Percentiles rank a stretch among this genome's conserved stretches.
phyloP scores from a whole-genome alignment of 2,888 invertebrate species.

The Cephus spinipes region DNA sequence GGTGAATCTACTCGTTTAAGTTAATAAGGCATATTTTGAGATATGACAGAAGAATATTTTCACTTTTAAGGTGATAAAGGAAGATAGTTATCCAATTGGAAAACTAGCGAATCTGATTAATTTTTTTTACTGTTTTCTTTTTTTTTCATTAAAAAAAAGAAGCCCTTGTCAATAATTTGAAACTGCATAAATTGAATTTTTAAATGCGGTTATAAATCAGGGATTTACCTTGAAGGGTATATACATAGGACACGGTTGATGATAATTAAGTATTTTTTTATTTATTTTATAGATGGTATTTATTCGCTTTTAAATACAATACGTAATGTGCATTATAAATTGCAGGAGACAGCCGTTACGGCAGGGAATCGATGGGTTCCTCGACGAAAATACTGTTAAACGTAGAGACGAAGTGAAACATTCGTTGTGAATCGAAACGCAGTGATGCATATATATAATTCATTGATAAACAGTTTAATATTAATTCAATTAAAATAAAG shows the following conservation, averaged over 20 bases:
- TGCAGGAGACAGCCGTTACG: background rate
- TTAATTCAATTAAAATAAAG: background rate
- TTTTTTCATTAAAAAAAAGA: background rate
- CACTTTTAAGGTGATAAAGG: background rate
- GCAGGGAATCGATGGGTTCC: background rate
- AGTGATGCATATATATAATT: background rate
- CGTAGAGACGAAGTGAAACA: background rate
- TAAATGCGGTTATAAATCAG: background rate
- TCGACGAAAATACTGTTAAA: background rate
- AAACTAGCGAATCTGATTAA: too few species aligned
- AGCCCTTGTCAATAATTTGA: background rate
- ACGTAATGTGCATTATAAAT: conserved; percentile 36
- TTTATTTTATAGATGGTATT: conserved; percentile 43
- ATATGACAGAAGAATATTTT: background rate
- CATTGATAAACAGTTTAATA: background rate
- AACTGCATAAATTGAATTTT: background rate
- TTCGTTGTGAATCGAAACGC: background rate
- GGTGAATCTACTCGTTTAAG: background rate
- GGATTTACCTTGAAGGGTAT: background rate
- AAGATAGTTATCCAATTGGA: background rate
- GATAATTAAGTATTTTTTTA: background rate
- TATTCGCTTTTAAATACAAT: conserved; percentile 35
- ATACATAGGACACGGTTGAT: background rate
- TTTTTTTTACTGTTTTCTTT: background rate
- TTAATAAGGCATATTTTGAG: background rate